phyloP scores from a whole-genome alignment of 2,113 vertebrate genomes.

The Chaenocephalus aceratus region DNA sequence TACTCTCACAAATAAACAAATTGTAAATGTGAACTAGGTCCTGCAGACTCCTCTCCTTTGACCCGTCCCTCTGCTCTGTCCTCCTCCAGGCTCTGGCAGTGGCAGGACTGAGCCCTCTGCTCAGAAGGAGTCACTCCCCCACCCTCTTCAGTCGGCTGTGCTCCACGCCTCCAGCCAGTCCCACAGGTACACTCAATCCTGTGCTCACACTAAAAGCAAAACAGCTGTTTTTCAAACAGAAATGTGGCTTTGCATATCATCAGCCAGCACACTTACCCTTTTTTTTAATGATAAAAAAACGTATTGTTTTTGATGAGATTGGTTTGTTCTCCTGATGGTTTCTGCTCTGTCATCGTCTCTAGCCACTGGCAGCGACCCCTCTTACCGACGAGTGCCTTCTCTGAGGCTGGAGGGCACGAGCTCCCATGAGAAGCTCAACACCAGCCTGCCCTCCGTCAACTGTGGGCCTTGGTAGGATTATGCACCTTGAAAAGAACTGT shows the following conservation, averaged over 20 bases:
- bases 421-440: slow-evolving; percentile 95
- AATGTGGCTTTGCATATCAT: not conserved
- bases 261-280: not conserved
- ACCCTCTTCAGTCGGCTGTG: slow-evolving; percentile 88
- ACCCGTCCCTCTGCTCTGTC: slow-evolving; percentile 4
- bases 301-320: not conserved
- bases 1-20: not conserved
- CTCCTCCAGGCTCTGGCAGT: slow-evolving; percentile 89
- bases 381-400: slow-evolving; percentile 86
- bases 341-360: not conserved
- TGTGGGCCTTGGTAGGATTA: slow-evolving; percentile 83
- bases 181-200: slow-evolving; percentile 73
- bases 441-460: slow-evolving; percentile 95
- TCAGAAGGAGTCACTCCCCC: slow-evolving; percentile 95
- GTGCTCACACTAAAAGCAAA: not conserved
- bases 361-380: slow-evolving; percentile 81
- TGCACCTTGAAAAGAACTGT: not conserved
- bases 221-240: not conserved
- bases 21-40: slow-evolving; percentile 2
- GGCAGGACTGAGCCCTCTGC: slow-evolving; percentile 93
- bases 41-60: not conserved
- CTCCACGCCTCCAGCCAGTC: slow-evolving; percentile 89
- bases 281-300: not conserved
- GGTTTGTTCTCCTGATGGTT: not conserved
- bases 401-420: slow-evolving; percentile 87